These are phyloP conservation scores for Hypsopygia costalis DNA, from an alignment of 2,888 invertebrate genomes.

Conservation along the genomic window DNA sequence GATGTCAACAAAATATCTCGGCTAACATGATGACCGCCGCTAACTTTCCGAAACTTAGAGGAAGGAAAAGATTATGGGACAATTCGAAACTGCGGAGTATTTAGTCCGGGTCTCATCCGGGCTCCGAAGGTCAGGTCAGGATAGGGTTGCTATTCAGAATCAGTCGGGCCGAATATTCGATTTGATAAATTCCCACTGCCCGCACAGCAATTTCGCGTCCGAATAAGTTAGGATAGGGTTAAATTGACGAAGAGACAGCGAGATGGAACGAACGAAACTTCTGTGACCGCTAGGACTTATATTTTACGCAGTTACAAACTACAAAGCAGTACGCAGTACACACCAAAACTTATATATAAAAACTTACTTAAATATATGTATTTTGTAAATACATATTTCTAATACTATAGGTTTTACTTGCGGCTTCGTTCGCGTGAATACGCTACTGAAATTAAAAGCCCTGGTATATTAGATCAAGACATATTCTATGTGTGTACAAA, in stretches of 20 bases:
- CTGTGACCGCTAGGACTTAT: too few relatives aligned
- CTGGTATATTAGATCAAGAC: too few relatives aligned
- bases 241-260: not conserved
- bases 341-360: too few relatives aligned
- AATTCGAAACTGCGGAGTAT: not conserved
- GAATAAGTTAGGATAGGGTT: slow-evolving; percentile 7
- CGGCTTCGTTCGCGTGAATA: too few relatives aligned
- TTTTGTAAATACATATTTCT: too few relatives aligned
- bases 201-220: slow-evolving; percentile 12
- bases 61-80: not conserved
- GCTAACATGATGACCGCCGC: not conserved
- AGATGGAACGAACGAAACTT: not conserved
- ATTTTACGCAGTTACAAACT: too few relatives aligned
- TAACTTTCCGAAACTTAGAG: not conserved
- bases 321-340: too few relatives aligned
- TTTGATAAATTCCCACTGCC: slow-evolving; percentile 9
- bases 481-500: too few relatives aligned
- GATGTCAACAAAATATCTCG: not conserved
- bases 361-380: too few relatives aligned
- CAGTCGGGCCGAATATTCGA: slow-evolving; percentile 13
- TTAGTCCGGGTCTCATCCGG: not conserved
- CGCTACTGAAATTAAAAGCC: too few relatives aligned
- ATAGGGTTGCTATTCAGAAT: slow-evolving; percentile 5
- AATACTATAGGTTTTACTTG: too few relatives aligned
- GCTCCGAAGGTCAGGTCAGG: not conserved